These are phyloP conservation scores for Cephus spinipes DNA, from an alignment of 2,888 invertebrate species.

Conservation along the genomic window DNA sequence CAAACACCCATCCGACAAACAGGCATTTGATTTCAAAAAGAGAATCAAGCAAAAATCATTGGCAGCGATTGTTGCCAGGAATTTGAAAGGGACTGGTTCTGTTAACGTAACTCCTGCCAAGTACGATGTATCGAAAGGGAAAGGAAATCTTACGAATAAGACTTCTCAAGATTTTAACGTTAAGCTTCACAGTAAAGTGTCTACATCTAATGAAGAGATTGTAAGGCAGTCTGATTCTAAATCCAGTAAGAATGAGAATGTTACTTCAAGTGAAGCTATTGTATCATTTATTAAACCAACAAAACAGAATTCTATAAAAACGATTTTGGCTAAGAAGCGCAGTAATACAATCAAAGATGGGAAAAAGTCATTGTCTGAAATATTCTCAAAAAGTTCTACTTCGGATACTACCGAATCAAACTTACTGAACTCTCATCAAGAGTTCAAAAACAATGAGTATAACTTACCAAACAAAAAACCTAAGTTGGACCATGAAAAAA, in stretches of 20 bases:
- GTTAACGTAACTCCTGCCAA: background rate
- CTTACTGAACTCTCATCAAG: background rate
- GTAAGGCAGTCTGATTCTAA: background rate
- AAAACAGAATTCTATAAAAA: slow-evolving; percentile 39
- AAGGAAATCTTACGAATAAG: background rate
- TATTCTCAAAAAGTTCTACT: slow-evolving; percentile 38
- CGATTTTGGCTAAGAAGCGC: slow-evolving; percentile 41
- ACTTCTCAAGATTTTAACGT: background rate
- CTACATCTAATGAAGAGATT: background rate
- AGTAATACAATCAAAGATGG: slow-evolving; percentile 18
- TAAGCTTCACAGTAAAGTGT: background rate
- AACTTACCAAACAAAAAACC: background rate
- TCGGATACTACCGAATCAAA: background rate
- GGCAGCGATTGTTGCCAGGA: slow-evolving; percentile 51
- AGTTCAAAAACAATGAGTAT: background rate
- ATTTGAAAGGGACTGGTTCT: slow-evolving; percentile 29
- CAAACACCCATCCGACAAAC: background rate
- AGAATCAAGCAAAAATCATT: slow-evolving; percentile 59
- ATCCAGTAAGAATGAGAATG: background rate
- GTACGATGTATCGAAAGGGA: background rate
- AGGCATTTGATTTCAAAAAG: slow-evolving; percentile 29
- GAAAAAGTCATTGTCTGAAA: slow-evolving; percentile 49
- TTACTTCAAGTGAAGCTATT: slow-evolving; percentile 13
- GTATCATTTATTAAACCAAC: slow-evolving; percentile 45
- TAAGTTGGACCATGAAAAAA: background rate